Percentiles rank a stretch among this genome's conserved stretches.
These are phyloP conservation scores for Luperina testacea DNA, from an alignment of 2,888 invertebrate genomes.

Conservation along the genomic window DNA sequence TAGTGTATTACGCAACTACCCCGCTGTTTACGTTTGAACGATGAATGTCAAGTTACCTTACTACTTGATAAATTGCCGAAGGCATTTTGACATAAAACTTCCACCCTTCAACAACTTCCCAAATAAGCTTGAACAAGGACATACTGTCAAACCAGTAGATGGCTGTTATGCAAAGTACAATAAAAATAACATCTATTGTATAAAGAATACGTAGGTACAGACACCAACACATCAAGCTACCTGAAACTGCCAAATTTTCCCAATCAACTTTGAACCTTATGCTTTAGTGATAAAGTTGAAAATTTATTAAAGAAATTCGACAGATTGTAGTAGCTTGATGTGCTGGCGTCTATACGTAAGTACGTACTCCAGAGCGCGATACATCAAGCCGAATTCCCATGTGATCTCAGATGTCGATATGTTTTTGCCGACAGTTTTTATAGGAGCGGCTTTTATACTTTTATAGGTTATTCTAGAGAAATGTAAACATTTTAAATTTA, in stretches of 20 bases:
- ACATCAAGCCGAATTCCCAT: conserved; percentile 28
- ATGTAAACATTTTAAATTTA: conserved; percentile 56
- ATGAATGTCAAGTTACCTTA: background rate
- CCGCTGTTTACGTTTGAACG: too few relatives aligned
- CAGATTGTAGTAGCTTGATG: too few relatives aligned
- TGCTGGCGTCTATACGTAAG: background rate
- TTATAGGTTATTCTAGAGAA: conserved; percentile 53
- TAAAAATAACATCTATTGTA: background rate
- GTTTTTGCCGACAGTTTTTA: conserved; percentile 66
- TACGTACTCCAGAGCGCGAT: background rate
- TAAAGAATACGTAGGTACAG: background rate
- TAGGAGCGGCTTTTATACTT: conserved; percentile 62
- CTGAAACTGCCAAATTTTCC: too few relatives aligned
- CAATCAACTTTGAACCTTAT: too few relatives aligned
- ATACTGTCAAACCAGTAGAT: background rate
- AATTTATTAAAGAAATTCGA: too few relatives aligned
- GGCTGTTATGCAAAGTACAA: background rate
- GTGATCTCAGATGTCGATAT: conserved; percentile 49
- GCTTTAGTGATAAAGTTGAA: too few relatives aligned
- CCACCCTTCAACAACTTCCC: background rate
- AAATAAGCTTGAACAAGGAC: conserved; percentile 1
- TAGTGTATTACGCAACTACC: too few relatives aligned
- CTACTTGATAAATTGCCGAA: background rate
- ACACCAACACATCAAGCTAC: too few relatives aligned
- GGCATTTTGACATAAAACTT: background rate